A percentile compares a stretch with the other conserved stretches of the same genome.
phyloP scores from a whole-genome alignment of 2,797 vertebrate genomes.

The Discoglossus pictus region DNA sequence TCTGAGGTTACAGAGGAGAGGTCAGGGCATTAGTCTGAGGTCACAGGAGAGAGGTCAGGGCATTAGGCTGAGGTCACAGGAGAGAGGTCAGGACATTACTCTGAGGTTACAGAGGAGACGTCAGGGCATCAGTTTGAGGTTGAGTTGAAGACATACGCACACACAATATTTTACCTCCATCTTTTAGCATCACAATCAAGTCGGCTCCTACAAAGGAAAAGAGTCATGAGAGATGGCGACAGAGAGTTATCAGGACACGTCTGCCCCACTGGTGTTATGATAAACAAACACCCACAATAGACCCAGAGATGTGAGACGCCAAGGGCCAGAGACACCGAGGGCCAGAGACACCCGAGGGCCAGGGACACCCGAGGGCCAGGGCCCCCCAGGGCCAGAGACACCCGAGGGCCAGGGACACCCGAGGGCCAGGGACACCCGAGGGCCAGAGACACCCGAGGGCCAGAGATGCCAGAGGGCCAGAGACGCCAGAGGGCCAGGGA shows the following conservation, averaged over 20 bases:
- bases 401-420: not conserved
- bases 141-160: not conserved
- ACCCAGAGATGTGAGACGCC: not conserved
- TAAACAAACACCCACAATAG: constrained; percentile 16
- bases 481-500: too few relatives aligned
- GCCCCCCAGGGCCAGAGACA: too few relatives aligned
- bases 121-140: not conserved
- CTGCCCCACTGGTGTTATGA: too few relatives aligned
- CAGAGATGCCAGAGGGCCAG: too few relatives aligned
- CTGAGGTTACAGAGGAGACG: not conserved
- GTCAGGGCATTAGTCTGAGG: too few relatives aligned
- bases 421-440: not conserved
- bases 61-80: not conserved
- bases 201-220: constrained; percentile 72
- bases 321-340: too few relatives aligned
- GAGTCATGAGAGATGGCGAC: too few relatives aligned
- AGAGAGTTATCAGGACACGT: too few relatives aligned
- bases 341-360: too few relatives aligned
- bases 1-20: too few relatives aligned
- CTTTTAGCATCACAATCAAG: constrained; percentile 90
- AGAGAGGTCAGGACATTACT: too few relatives aligned
- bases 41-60: not conserved
- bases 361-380: too few relatives aligned
- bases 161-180: constrained; percentile 78
- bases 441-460: not conserved